Evolutionary conservation across 2,888 invertebrate genomes (phyloP).

Genomic region (Spilosoma lubricipeda): DNA sequence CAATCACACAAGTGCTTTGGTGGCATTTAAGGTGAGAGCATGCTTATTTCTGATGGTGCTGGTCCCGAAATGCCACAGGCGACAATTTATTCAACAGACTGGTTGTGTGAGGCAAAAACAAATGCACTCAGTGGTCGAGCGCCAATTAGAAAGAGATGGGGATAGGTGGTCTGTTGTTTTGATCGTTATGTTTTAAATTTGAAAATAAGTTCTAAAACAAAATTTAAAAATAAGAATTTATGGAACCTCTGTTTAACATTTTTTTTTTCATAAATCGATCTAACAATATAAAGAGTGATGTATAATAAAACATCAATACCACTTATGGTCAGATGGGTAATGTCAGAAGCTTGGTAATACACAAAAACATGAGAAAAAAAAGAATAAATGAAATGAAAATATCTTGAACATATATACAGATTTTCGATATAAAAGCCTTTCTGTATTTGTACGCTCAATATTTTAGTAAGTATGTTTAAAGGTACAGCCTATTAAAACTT

Average conservation of each 20-base stretch:
- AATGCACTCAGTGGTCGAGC: too few relatives aligned
- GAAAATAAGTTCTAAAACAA: not conserved
- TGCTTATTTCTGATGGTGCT: too few relatives aligned
- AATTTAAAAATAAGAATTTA: not conserved
- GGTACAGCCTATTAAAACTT: conserved; percentile 32
- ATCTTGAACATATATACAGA: not conserved
- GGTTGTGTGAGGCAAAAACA: too few relatives aligned
- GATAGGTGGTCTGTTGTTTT: too few relatives aligned
- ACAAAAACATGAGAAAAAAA: not conserved
- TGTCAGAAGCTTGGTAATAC: not conserved
- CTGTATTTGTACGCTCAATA: conserved; percentile 26
- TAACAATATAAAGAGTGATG: not conserved
- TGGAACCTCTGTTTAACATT: not conserved
- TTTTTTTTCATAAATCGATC: too few relatives aligned
- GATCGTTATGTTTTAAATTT: not conserved
- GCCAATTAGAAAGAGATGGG: too few relatives aligned
- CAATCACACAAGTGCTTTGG: too few relatives aligned
- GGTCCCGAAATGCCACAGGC: too few relatives aligned
- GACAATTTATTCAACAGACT: too few relatives aligned
- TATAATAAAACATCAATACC: not conserved
- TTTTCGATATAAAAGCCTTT: conserved; percentile 5
- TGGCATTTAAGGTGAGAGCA: too few relatives aligned
- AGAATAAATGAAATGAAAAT: not conserved
- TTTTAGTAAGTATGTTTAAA: conserved; percentile 21
- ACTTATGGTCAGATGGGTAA: not conserved